Conservation (phyloP, 2,888 invertebrate species). For the Orthonychiurus folsomi region DNA sequence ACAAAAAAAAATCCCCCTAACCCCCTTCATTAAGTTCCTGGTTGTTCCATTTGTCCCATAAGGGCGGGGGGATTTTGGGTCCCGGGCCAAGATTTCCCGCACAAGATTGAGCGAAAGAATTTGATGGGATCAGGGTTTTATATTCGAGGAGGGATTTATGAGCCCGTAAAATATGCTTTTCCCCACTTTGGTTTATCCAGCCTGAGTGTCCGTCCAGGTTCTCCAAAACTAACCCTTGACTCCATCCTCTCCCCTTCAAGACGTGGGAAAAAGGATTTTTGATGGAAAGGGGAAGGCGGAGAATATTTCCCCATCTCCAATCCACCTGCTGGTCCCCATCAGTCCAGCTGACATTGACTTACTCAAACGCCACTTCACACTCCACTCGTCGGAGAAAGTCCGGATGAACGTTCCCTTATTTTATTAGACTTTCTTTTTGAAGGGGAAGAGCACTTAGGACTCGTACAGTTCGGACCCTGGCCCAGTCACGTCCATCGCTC, state of each 20-base stretch:
- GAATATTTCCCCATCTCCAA: background rate
- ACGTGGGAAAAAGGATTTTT: conserved; percentile 2
- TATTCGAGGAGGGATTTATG: conserved; percentile 9
- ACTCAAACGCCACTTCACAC: background rate
- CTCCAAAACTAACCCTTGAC: conserved; percentile 2
- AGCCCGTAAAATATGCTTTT: conserved; percentile 14
- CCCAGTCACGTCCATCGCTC: too few relatives aligned
- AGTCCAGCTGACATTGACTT: background rate
- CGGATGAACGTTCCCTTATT: background rate
- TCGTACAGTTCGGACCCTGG: too few relatives aligned
- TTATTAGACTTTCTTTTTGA: background rate
- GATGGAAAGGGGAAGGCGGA: background rate
- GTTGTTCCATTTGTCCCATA: too few relatives aligned
- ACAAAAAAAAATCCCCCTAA: too few relatives aligned
- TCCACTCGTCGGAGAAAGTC: background rate
- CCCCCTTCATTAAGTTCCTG: too few relatives aligned
- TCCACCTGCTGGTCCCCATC: background rate
- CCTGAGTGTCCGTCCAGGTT: too few relatives aligned
- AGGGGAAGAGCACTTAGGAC: too few relatives aligned
- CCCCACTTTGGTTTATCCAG: conserved; percentile 3
- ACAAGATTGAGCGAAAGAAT: conserved; percentile 7
- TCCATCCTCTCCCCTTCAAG: background rate
- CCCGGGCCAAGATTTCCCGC: too few relatives aligned
- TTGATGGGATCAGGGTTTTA: conserved; percentile 12
- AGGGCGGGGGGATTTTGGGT: too few relatives aligned